Evolutionary conservation across 2,888 invertebrate species (phyloP), one percentile per base, ranked within the genome.

Genomic region (Protonemura montana): DNA sequence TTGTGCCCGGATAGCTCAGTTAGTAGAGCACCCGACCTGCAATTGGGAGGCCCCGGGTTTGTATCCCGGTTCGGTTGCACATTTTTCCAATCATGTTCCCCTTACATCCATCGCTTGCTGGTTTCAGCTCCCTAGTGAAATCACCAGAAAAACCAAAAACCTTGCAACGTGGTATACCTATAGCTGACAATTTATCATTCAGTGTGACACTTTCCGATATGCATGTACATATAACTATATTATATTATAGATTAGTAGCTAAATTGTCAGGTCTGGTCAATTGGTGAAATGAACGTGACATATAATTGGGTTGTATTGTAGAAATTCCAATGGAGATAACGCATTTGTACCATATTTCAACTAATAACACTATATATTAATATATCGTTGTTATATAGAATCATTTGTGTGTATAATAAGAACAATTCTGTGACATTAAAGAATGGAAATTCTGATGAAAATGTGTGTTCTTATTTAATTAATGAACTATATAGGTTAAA

Each of bases 361-460:
- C 21, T 59, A 59, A 59, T 59, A 59, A 59, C 59, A 16, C 7
- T 59, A 59, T 59, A 59, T 59, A 59, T 7, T 21, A 59, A 59
- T 59, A 59, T 59, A 59, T 59, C 59, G 59, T 59, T 59, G 59
- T 59, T 59, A 59, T 59, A 59, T 59, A 59, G 59, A 59, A 59
- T 59, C 59, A 59, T 59, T 59, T 21, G 59, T 59, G 59, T 59
- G 59, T 59, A 59, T 59, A 59, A 16, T 2, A 35, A 35, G 59
- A 59, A 59, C 13, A 59, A 16, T 59, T 59, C 59, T 59, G 59
- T 59, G 59, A 59, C 59, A 59, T 59, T 59, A 59, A 59, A 59
- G 59, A 13, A 59, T 59, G 59, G 59, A 21, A 59, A 59, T 59
- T 59, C 59, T 59, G 59, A 59, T 13, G 21, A 59, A 59, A 59